Conservation (phyloP, 2,888 invertebrate genomes). For the Yponomeuta sedellus region DNA sequence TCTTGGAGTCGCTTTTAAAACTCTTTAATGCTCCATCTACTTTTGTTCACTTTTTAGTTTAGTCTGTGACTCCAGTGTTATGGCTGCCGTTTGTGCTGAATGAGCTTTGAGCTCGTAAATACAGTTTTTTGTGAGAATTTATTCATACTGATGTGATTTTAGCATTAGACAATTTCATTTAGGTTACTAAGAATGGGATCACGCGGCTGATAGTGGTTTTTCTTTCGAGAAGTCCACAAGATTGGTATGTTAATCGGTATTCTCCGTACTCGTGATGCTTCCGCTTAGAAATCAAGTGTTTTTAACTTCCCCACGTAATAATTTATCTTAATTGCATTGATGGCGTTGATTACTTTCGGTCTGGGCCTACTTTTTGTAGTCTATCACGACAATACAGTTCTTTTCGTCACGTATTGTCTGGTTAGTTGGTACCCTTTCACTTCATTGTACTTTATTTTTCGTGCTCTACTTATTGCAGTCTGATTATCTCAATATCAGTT, state of each 20-base stretch:
- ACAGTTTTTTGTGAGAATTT: slow-evolving; percentile 40
- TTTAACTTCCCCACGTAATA: slow-evolving; percentile 37
- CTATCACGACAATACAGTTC: slow-evolving; percentile 16
- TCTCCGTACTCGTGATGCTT: slow-evolving; percentile 12
- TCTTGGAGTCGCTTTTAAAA: no score
- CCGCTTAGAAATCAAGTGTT: slow-evolving; percentile 14
- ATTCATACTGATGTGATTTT: slow-evolving; percentile 41
- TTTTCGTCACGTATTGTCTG: slow-evolving; percentile 21
- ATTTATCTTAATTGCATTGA: background rate
- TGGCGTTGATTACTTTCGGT: background rate
- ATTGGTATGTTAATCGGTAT: slow-evolving; percentile 44
- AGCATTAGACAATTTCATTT: slow-evolving; percentile 29
- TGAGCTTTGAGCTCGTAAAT: slow-evolving; percentile 37
- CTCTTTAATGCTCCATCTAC: background rate
- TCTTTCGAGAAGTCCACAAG: slow-evolving; percentile 42
- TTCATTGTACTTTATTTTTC: slow-evolving; percentile 64
- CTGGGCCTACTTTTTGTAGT: background rate
- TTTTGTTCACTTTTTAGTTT: background rate
- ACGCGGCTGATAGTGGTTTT: slow-evolving; percentile 47
- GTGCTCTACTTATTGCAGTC: slow-evolving; percentile 69
- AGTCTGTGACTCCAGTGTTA: slow-evolving; percentile 26
- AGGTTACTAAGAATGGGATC: slow-evolving; percentile 46
- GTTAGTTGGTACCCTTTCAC: slow-evolving; percentile 65
- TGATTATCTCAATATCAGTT: slow-evolving; percentile 31
- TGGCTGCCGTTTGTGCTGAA: slow-evolving; percentile 52